These are phyloP conservation scores for Blastomussa wellsi DNA, from an alignment of 92 coral and sea anemone species.

Conservation along the genomic window DNA sequence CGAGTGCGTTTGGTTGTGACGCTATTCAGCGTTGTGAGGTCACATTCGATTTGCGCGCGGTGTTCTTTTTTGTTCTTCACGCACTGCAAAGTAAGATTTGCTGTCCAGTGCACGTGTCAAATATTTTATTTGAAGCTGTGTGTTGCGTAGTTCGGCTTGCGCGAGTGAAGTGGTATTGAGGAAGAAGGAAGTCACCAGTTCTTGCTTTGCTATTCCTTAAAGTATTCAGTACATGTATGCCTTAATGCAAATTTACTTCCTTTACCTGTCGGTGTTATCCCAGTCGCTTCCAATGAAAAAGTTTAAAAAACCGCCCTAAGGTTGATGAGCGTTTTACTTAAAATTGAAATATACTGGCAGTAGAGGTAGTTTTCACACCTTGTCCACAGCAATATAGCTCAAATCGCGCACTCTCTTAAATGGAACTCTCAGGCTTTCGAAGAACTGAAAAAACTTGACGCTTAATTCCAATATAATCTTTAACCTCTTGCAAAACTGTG, in stretches of 20 bases:
- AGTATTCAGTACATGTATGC: no score
- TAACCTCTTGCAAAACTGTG: background rate
- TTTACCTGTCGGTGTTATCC: background rate
- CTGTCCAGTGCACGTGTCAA: background rate
- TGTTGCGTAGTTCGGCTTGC: background rate
- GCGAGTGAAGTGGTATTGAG: background rate
- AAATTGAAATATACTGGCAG: background rate
- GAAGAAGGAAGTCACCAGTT: background rate
- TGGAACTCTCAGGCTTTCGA: background rate
- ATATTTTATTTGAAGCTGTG: background rate
- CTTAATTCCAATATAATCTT: no score
- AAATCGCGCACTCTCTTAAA: background rate
- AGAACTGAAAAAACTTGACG: background rate
- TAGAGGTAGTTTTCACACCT: background rate
- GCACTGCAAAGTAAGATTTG: background rate
- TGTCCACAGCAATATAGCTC: background rate
- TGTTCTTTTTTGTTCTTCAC: background rate
- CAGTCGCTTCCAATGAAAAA: background rate
- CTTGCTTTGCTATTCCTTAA: background rate
- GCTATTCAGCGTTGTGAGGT: constrained; percentile 27
- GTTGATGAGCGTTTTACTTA: background rate
- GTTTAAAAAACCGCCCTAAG: background rate
- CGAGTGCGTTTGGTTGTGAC: constrained; percentile 22
- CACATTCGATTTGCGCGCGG: constrained; percentile 35
- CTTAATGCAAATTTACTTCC: background rate